A percentile compares a stretch with the other conserved stretches of the same genome.
Conservation (phyloP, 2,113 vertebrate species). For the Morone chrysops region DNA sequence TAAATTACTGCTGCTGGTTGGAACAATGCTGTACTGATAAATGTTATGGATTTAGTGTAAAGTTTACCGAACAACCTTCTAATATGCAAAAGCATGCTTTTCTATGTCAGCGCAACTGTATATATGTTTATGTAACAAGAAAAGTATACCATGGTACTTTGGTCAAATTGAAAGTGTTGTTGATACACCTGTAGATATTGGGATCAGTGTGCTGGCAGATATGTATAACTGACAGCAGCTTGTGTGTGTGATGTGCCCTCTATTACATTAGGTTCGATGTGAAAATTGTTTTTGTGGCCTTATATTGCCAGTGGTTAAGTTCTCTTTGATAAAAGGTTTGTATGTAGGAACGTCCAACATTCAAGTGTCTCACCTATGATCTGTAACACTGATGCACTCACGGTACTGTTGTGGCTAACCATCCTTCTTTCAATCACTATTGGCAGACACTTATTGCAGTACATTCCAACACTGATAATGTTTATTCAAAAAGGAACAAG, state of each 20-base stretch:
- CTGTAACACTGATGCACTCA: conserved; percentile 53
- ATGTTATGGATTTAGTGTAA: conserved; percentile 74
- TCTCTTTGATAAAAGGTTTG: conserved; percentile 71
- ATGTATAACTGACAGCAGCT: conserved; percentile 61
- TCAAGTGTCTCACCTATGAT: conserved; percentile 50
- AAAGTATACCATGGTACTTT: conserved; percentile 55
- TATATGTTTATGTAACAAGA: conserved; percentile 66
- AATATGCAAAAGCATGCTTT: conserved; percentile 83
- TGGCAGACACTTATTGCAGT: conserved; percentile 45
- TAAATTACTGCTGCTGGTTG: conserved; percentile 73
- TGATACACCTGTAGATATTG: conserved; percentile 68
- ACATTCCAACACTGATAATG: conserved; percentile 58
- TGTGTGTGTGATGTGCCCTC: conserved; percentile 70
- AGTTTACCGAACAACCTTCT: conserved; percentile 76
- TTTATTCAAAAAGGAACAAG: not conserved
- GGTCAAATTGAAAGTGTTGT: conserved; percentile 61
- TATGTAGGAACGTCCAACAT: conserved; percentile 64
- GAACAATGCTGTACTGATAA: conserved; percentile 70
- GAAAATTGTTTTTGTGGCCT: conserved; percentile 76
- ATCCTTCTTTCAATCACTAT: conserved; percentile 23
- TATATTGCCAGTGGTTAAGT: conserved; percentile 71
- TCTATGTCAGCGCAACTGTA: conserved; percentile 74
- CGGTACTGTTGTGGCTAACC: conserved; percentile 49
- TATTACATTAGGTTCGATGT: conserved; percentile 69
- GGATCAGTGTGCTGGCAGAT: conserved; percentile 64